phyloP scores from a whole-genome alignment of 2,888 invertebrate species.

The Dasypogon diadema region DNA sequence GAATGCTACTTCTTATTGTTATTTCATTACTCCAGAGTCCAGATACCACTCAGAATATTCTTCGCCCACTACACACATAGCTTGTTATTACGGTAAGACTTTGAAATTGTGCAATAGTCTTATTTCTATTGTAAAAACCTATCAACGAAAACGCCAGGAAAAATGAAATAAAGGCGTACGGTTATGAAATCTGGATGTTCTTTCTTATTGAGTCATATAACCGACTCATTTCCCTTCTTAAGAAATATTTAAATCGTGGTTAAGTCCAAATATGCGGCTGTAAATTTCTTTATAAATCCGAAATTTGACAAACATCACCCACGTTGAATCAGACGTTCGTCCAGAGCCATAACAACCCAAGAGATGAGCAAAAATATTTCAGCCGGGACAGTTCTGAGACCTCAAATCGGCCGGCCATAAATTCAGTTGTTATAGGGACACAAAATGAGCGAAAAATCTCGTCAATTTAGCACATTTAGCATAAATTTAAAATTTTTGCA shows the following conservation, averaged over 20 bases:
- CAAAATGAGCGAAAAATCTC: slow-evolving; percentile 34
- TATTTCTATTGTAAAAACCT: too few species aligned
- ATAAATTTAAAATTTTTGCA: slow-evolving; percentile 54
- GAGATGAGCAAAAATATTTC: neutral
- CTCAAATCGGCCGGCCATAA: slow-evolving; percentile 1
- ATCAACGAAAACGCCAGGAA: too few species aligned
- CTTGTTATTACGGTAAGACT: too few species aligned
- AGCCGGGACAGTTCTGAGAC: neutral
- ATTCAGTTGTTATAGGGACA: neutral
- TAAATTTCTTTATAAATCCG: slow-evolving; percentile 35
- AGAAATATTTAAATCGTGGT: neutral
- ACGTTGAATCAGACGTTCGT: slow-evolving; percentile 8
- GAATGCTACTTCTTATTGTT: too few species aligned
- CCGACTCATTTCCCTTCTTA: slow-evolving; percentile 6
- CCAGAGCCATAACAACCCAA: neutral
- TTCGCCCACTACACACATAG: too few species aligned
- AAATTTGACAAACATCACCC: slow-evolving; percentile 49
- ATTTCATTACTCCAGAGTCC: too few species aligned
- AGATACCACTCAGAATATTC: too few species aligned
- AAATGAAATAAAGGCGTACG: too few species aligned
- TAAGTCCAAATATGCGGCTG: slow-evolving; percentile 4
- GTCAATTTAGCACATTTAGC: slow-evolving; percentile 34
- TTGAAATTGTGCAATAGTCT: too few species aligned
- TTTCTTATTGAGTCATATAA: slow-evolving; percentile 35
- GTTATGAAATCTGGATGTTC: neutral